Evolutionary conservation across 2,113 vertebrate species (phyloP).

Genomic region (Calonectris borealis): DNA sequence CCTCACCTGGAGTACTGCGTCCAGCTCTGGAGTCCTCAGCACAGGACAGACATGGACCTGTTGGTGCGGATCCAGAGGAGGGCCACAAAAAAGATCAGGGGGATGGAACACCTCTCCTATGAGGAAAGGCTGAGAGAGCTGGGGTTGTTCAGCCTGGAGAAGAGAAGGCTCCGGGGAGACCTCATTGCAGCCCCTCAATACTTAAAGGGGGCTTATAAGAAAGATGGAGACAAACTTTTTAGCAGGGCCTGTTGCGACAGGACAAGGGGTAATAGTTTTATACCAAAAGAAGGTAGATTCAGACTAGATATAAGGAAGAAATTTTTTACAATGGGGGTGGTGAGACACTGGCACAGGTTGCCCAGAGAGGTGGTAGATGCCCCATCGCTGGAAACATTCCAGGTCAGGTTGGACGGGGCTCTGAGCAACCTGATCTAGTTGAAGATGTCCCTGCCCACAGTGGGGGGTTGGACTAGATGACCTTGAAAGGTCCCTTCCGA

Average conservation of each 20-base stretch:
- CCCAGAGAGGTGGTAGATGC: neutral
- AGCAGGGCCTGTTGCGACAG: too few species aligned
- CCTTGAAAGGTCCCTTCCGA: neutral
- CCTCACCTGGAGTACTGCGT: neutral
- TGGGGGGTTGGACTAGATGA: neutral
- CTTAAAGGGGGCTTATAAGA: neutral
- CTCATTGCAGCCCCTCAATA: neutral
- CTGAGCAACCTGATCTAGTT: neutral
- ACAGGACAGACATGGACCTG: neutral
- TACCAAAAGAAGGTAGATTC: neutral
- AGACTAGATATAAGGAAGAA: neutral
- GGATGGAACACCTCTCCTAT: neutral
- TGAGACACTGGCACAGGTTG: neutral
- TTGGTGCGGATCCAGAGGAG: neutral
- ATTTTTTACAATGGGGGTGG: neutral
- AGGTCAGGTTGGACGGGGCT: neutral
- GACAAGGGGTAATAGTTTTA: neutral
- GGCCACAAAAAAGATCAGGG: neutral
- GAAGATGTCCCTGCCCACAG: neutral
- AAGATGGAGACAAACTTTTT: neutral
- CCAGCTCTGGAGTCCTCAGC: neutral
- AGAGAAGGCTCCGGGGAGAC: neutral
- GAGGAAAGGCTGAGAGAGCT: neutral
- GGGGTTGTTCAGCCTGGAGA: neutral
- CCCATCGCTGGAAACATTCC: neutral